Conservation (phyloP, 2,888 invertebrate genomes). For the Pyrocoelia pectoralis region DNA sequence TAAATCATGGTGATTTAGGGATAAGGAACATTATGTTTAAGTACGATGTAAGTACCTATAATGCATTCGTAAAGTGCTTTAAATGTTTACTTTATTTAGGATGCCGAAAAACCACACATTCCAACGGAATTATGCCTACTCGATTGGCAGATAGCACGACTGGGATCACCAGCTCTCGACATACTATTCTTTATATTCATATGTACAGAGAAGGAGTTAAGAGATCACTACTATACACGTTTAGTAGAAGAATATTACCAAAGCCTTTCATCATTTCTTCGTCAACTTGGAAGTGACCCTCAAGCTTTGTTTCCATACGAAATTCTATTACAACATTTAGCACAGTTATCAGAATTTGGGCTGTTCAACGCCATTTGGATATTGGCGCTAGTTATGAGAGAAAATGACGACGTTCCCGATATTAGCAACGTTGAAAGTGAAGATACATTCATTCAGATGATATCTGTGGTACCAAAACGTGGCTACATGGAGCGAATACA, state of each 20-base stretch:
- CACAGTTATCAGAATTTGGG: conserved; percentile 43
- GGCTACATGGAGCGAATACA: background rate
- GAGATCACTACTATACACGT: conserved; percentile 45
- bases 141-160: conserved; percentile 39
- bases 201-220: conserved; percentile 46
- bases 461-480: background rate
- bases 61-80: background rate
- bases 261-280: conserved; percentile 41
- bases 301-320: conserved; percentile 45
- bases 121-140: conserved; percentile 28
- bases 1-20: conserved; percentile 23
- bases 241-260: conserved; percentile 48
- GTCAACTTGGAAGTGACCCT: conserved; percentile 42
- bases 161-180: conserved; percentile 46
- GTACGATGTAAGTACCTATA: conserved; percentile 17
- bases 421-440: background rate
- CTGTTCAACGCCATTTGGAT: conserved; percentile 38
- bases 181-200: conserved; percentile 49
- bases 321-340: conserved; percentile 43
- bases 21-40: conserved; percentile 23
- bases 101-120: background rate
- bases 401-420: background rate
- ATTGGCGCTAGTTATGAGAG: background rate
- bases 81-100: background rate
- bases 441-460: background rate